A percentile compares a stretch with the other conserved stretches of the same genome.
These are phyloP conservation scores for Argynnis bischoffii DNA, from an alignment of 2,888 invertebrate species.

Conservation along the genomic window DNA sequence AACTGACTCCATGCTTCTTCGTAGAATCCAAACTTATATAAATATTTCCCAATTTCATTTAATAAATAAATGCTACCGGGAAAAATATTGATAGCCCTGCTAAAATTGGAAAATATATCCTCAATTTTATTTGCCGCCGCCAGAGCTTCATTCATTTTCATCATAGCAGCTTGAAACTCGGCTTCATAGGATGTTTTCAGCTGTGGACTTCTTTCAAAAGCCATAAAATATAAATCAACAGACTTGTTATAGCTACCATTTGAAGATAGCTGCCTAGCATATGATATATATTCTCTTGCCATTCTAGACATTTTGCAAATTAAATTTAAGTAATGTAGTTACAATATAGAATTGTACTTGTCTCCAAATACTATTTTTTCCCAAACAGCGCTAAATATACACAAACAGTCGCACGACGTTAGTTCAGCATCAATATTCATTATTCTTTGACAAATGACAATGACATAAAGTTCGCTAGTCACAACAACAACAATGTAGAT, in stretches of 20 bases:
- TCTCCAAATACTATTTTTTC: not conserved
- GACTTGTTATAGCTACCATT: conserved; percentile 56
- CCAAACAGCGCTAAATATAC: no score
- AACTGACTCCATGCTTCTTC: conserved; percentile 83
- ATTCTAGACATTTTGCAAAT: conserved; percentile 28
- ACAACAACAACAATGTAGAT: no score
- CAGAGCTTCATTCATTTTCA: conserved; percentile 52
- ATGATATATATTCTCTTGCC: conserved; percentile 47
- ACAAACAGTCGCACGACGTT: no score
- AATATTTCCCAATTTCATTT: conserved; percentile 67
- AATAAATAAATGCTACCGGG: conserved; percentile 58
- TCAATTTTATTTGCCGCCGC: conserved; percentile 50
- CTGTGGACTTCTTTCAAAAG: conserved; percentile 54
- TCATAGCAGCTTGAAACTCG: conserved; percentile 58
- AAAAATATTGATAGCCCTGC: conserved; percentile 53
- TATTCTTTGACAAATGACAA: no score
- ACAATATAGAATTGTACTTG: not conserved
- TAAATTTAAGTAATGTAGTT: not conserved
- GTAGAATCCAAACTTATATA: conserved; percentile 79
- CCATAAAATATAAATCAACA: conserved; percentile 58
- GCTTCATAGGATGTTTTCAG: conserved; percentile 46
- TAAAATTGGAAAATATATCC: conserved; percentile 62
- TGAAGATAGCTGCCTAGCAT: conserved; percentile 52
- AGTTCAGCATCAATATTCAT: no score
- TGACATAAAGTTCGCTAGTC: no score